phyloP scores from a whole-genome alignment of 2,888 invertebrate species.

The Andricus curvator region DNA sequence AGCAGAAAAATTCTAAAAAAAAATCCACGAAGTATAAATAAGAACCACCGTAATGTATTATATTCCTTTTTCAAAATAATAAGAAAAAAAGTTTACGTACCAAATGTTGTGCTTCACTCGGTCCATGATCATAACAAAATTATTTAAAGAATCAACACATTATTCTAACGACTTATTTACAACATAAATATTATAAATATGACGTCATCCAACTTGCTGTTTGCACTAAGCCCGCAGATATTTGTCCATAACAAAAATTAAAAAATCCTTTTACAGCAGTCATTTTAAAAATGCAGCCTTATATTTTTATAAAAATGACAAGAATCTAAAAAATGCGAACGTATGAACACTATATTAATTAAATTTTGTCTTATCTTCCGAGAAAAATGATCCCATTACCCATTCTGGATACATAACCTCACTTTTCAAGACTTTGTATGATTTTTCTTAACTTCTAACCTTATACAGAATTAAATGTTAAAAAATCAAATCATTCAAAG shows the following conservation, averaged over 20 bases:
- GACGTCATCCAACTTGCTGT: neutral
- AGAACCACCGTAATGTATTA: no score
- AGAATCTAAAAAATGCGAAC: neutral
- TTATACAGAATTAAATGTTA: neutral
- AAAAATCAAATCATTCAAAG: neutral
- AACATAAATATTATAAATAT: neutral
- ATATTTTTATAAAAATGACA: neutral
- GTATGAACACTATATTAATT: neutral
- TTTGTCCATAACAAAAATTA: neutral
- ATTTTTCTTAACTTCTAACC: neutral
- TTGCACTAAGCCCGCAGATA: neutral
- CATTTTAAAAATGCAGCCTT: neutral
- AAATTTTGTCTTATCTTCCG: neutral
- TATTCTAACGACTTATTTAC: neutral
- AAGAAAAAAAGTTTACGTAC: constrained; percentile 34
- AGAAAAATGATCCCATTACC: neutral
- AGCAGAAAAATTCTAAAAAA: no score
- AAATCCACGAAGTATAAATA: no score
- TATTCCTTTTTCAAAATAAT: neutral
- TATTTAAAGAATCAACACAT: neutral
- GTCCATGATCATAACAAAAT: constrained; percentile 37
- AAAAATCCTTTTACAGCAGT: neutral
- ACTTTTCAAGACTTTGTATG: neutral
- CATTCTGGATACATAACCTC: neutral
- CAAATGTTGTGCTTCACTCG: constrained; percentile 48